Base-by-base conservation (phyloP, 2,888 invertebrate species). In the Clivina fossor region DNA sequence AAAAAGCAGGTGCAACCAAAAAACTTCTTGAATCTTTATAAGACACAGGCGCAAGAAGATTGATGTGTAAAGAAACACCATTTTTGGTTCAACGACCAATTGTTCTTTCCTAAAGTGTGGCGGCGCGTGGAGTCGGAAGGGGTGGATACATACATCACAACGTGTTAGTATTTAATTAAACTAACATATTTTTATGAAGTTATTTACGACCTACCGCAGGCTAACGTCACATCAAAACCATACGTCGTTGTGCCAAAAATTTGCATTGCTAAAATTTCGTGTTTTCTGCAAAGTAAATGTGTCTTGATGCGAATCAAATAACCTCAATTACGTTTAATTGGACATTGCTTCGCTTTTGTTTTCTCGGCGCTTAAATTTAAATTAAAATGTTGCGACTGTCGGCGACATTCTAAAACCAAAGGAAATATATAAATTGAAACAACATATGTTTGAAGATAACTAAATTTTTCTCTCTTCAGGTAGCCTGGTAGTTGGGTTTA, bases 141-240 rank as follows among this genome's bases (percentile, higher is more conserved):
- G 46, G 22, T 20, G 28, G 20, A 16, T 43, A 16, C 43, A 47
- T 20, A 47, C 19, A 18, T 18, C 16, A 2, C 18, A 19, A 47
- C 47, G 47, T 47, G 47, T 47, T 28, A 26, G 49, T 49, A 49
- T 49, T 49, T 49, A 49, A 49, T 49, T 49, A 49, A 49, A 49
- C 49, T 49, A 49, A 49, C 37, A 49, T 49, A 49, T 37, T 49
- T 35, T 49, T 49, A 49, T 49, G 37, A 49, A 49, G 28, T 49
- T 38, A 49, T 49, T 49, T 49, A 49, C 26, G 15, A 49, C 49
- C 49, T 49, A 49, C 49, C 49, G 37, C 49, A 49, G 37, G 15
- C 22, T 24, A n/a, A n/a, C n/a, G 28, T 19, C n/a, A 13, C 22
- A 48, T 24, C 38, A 38, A 24, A 24, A 37, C 22, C 37, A 9